phyloP scores from a whole-genome alignment of 1,140 invertebrate genomes.

The Ips nitidus region DNA sequence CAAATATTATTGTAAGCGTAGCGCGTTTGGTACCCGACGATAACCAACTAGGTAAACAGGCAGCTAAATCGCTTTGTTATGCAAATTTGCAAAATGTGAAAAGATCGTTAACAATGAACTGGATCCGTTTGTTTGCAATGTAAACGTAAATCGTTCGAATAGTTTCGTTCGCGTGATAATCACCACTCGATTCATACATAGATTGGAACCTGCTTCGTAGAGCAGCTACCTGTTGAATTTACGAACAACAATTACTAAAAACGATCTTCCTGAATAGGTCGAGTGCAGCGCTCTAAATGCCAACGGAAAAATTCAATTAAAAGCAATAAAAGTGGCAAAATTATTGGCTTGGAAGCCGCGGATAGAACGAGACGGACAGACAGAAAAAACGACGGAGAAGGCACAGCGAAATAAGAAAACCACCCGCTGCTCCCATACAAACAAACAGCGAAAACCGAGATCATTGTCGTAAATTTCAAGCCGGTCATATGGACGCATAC shows the following conservation, averaged over 20 bases:
- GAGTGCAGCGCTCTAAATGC: background rate
- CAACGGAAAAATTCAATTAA: conserved; percentile 26
- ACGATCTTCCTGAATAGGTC: background rate
- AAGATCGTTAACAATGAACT: conserved; percentile 1
- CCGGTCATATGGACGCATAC: conserved; percentile 29
- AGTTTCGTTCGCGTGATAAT: too few relatives aligned
- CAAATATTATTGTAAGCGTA: conserved; percentile 19
- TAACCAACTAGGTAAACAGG: conserved; percentile 12
- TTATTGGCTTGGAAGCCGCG: conserved; percentile 33
- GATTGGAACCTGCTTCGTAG: too few relatives aligned
- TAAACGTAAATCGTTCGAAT: background rate
- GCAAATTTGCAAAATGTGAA: conserved; percentile 17
- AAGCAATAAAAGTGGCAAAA: conserved; percentile 29
- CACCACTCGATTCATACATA: too few relatives aligned
- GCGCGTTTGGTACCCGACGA: conserved; percentile 3
- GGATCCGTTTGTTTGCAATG: background rate
- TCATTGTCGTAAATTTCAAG: conserved; percentile 29
- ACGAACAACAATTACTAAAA: background rate
- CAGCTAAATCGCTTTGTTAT: conserved; percentile 25
- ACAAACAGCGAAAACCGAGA: conserved; percentile 35
- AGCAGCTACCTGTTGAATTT: background rate
- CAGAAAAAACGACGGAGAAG: background rate
- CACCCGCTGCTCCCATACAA: conserved; percentile 33
- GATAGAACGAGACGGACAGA: conserved; percentile 15
- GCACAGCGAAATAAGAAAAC: conserved; percentile 26